These are phyloP conservation scores for Hemitrygon akajei DNA, from an alignment of 2,797 vertebrate genomes.

Conservation along the genomic window DNA sequence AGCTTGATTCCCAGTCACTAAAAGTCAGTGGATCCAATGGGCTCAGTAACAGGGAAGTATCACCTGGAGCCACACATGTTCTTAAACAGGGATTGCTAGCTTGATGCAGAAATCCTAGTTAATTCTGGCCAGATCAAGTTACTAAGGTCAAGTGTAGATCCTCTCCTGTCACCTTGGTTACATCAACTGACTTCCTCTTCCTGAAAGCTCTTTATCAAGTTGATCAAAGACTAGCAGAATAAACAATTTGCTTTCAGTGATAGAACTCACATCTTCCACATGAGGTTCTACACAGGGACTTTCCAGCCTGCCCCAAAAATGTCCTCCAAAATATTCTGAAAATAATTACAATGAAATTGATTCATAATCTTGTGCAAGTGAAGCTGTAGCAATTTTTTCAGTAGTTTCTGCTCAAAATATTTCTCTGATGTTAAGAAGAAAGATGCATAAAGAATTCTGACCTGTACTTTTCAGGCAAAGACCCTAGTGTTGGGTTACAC, in stretches of 20 bases:
- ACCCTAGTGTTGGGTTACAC: not conserved
- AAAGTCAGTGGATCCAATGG: not conserved
- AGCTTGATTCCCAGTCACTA: not conserved
- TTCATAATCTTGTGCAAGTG: constrained; percentile 20
- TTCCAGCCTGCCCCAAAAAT: not conserved
- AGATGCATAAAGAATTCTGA: not conserved
- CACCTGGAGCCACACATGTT: not conserved
- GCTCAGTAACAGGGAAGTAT: not conserved
- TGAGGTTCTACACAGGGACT: not conserved
- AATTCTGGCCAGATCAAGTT: not conserved
- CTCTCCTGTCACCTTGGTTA: not conserved
- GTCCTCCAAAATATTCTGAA: not conserved
- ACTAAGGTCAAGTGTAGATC: not conserved
- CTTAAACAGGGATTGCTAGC: not conserved
- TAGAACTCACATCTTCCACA: not conserved
- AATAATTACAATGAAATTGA: not conserved
- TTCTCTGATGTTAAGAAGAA: not conserved
- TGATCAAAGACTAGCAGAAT: too few species aligned
- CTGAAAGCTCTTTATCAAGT: not conserved
- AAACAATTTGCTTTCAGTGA: not conserved
- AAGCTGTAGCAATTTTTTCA: not conserved
- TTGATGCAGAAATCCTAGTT: not conserved
- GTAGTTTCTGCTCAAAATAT: not conserved
- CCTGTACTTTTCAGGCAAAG: not conserved
- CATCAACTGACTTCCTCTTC: too few species aligned